Percentiles rank a stretch among this genome's conserved stretches.
These are phyloP conservation scores for Allobates femoralis DNA, from an alignment of 2,797 vertebrate species.

Conservation along the genomic window DNA sequence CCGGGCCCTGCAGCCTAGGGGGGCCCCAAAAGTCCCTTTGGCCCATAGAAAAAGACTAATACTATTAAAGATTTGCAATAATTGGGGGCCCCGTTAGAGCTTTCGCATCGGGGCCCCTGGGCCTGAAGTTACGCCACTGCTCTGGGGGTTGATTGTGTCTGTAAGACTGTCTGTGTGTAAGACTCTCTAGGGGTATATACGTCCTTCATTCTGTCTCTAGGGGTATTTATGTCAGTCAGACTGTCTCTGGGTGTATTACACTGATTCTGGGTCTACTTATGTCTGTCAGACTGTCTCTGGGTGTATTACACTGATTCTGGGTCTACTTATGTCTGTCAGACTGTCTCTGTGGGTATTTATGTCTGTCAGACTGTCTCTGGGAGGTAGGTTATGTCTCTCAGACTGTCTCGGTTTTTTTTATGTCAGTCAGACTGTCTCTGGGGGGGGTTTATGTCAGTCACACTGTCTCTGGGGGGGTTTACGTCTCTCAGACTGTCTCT, in stretches of 20 bases:
- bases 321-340: background rate
- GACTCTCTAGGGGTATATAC: background rate
- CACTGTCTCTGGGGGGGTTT: background rate
- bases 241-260: background rate
- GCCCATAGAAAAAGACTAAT: too few relatives aligned
- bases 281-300: background rate
- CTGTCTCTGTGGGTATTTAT: background rate
- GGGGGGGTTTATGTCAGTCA: background rate
- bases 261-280: too few relatives aligned
- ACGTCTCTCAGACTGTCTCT: background rate
- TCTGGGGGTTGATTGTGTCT: too few relatives aligned
- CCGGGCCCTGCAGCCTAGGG: too few relatives aligned
- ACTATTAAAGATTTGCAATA: too few relatives aligned
- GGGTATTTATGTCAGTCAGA: background rate
- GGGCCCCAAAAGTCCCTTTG: too few relatives aligned
- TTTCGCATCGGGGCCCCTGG: too few relatives aligned
- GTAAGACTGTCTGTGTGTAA: too few relatives aligned
- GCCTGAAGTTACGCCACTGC: too few relatives aligned
- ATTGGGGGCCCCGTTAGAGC: too few relatives aligned
- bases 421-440: background rate
- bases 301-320: too few relatives aligned
- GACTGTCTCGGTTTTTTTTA: background rate
- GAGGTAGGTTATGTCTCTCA: background rate
- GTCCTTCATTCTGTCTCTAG: background rate
- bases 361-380: background rate